phyloP scores from a whole-genome alignment of 2,888 invertebrate genomes.

The Blastobasis lacticolella region DNA sequence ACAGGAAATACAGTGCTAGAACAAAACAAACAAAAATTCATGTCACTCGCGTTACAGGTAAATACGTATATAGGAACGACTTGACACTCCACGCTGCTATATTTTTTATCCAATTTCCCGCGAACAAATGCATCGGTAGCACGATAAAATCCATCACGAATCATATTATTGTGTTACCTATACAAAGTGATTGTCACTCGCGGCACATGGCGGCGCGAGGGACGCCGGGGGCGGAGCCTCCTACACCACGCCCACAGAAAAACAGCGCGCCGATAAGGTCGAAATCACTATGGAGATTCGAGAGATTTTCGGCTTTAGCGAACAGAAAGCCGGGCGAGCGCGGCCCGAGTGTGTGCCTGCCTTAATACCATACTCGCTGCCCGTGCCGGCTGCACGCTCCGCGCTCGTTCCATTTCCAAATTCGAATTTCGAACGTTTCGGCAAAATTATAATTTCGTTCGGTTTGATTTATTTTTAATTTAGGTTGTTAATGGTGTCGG shows the following conservation, averaged over 20 bases:
- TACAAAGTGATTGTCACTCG: constrained; percentile 74
- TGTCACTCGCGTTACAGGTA: too few species aligned
- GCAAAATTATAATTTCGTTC: constrained; percentile 16
- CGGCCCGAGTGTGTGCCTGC: constrained; percentile 42
- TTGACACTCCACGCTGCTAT: background rate
- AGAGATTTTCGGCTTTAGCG: constrained; percentile 63
- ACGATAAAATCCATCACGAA: constrained; percentile 73
- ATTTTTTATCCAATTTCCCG: constrained; percentile 8
- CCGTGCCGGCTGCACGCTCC: constrained; percentile 60
- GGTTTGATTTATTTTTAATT: constrained; percentile 12
- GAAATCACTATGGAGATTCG: constrained; percentile 59
- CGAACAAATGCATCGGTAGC: constrained; percentile 57
- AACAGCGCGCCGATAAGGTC: constrained; percentile 57
- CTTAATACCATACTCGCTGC: constrained; percentile 57
- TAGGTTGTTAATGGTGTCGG: constrained; percentile 12
- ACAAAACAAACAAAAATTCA: too few species aligned
- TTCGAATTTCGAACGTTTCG: constrained; percentile 27
- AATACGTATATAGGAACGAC: too few species aligned
- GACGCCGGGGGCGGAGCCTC: constrained; percentile 49
- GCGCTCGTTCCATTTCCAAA: constrained; percentile 34
- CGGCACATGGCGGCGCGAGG: constrained; percentile 58
- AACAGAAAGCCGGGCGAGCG: constrained; percentile 42
- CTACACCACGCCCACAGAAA: constrained; percentile 52
- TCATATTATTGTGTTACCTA: constrained; percentile 74
- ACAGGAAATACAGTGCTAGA: too few species aligned